Evolutionary conservation across 2,113 vertebrate species (phyloP).

Genomic region (Aptenodytes patagonicus): DNA sequence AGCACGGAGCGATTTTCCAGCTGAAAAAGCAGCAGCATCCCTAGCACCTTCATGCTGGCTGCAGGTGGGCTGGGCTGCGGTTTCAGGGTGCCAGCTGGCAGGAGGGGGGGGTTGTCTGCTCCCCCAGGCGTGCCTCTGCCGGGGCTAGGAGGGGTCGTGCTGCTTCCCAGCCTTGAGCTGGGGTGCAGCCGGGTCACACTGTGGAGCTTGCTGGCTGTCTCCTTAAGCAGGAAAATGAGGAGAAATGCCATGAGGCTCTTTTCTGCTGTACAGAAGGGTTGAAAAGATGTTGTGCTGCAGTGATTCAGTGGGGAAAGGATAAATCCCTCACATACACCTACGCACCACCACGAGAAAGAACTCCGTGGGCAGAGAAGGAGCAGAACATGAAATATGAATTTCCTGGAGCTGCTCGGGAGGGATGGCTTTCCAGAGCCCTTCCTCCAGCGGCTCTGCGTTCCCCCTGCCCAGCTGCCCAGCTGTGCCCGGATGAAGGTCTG

Average conservation of each 20-base stretch:
- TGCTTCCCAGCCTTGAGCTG: background rate
- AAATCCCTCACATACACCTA: constrained; percentile 67
- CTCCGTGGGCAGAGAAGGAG: constrained; percentile 64
- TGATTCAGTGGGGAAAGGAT: constrained; percentile 71
- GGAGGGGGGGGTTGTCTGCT: too few species aligned
- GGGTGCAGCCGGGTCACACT: fast-evolving
- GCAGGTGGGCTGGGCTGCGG: fast-evolving
- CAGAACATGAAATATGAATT: constrained; percentile 59
- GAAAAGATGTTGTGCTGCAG: constrained; percentile 65
- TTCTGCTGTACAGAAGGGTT: constrained; percentile 55
- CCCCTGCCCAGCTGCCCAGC: background rate
- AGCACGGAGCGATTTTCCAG: background rate
- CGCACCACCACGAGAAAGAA: constrained; percentile 61
- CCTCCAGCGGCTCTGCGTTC: fast-evolving
- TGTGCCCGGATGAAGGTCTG: background rate
- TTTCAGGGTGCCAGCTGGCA: background rate
- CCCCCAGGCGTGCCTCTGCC: fast-evolving
- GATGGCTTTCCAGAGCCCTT: background rate
- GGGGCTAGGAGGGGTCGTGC: fast-evolving
- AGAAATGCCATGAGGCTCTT: constrained; percentile 24
- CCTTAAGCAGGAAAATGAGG: background rate
- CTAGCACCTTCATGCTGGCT: background rate
- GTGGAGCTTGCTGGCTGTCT: background rate
- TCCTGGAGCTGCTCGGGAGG: constrained; percentile 35
- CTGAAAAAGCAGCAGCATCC: background rate